Percentiles rank a stretch among this genome's conserved stretches.
Conservation (phyloP, 2,797 vertebrate species). For the Tauraco hartlaubi region DNA sequence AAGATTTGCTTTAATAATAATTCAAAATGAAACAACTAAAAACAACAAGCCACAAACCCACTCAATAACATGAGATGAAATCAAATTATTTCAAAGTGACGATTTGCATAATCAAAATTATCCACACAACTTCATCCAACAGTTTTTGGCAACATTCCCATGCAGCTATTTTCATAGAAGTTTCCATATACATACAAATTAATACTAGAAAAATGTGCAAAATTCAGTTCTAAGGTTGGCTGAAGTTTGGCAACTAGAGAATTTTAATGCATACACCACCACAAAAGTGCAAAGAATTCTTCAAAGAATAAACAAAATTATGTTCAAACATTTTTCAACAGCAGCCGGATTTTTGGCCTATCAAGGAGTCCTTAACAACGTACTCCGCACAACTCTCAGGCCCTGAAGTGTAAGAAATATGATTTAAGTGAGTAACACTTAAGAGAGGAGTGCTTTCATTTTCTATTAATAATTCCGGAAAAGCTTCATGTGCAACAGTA, state of each 20-base stretch:
- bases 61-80: background rate
- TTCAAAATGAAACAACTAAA: background rate
- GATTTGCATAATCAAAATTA: slow-evolving; percentile 1
- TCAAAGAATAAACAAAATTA: background rate
- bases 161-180: background rate
- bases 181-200: background rate
- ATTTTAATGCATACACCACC: background rate
- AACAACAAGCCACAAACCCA: background rate
- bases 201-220: background rate
- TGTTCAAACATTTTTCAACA: background rate
- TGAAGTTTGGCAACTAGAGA: background rate
- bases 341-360: background rate
- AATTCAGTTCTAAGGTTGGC: background rate
- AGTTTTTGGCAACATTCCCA: background rate
- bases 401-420: background rate
- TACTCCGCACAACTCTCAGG: background rate
- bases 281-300: background rate
- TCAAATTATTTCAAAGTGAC: background rate
- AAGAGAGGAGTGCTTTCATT: background rate
- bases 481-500: background rate
- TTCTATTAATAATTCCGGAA: background rate
- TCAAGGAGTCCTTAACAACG: background rate
- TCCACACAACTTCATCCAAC: background rate
- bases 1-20: background rate
- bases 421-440: background rate